phyloP scores from a whole-genome alignment of 30 jellyfish, hydroid and myxozoan species.

The Cassiopea andromeda region DNA sequence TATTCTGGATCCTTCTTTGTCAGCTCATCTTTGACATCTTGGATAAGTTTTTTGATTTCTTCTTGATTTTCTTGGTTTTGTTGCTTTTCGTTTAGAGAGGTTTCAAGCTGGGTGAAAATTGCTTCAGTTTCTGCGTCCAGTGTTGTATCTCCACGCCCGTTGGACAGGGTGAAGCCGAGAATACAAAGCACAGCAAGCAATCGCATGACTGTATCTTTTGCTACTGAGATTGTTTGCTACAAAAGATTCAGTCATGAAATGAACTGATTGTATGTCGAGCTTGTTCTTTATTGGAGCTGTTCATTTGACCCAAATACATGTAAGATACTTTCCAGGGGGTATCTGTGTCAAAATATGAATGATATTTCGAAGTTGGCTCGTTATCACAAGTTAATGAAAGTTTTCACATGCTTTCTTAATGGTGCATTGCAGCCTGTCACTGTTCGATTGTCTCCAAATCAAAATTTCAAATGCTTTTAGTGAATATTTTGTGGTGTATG shows the following conservation, averaged over 20 bases:
- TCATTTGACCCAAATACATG: too few relatives aligned
- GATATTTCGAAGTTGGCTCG: too few relatives aligned
- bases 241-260: neutral
- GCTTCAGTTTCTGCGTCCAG: conserved; percentile 42
- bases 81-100: conserved; percentile 16
- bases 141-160: neutral
- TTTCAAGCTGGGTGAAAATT: conserved; percentile 9
- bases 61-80: neutral
- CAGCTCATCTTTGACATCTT: conserved; percentile 34
- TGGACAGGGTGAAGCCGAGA: neutral
- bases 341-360: too few relatives aligned
- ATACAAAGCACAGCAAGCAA: neutral
- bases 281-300: too few relatives aligned
- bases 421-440: too few relatives aligned
- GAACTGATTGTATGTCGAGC: neutral
- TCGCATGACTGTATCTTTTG: neutral
- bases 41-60: conserved; percentile 19
- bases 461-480: too few relatives aligned
- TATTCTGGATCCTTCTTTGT: conserved; percentile 27
- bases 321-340: too few relatives aligned
- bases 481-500: too few relatives aligned
- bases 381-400: too few relatives aligned
- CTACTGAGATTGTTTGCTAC: neutral
- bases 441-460: too few relatives aligned
- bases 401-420: too few relatives aligned